Base-by-base conservation (phyloP, 2,888 invertebrate species). In the Leucozona laternaria region DNA sequence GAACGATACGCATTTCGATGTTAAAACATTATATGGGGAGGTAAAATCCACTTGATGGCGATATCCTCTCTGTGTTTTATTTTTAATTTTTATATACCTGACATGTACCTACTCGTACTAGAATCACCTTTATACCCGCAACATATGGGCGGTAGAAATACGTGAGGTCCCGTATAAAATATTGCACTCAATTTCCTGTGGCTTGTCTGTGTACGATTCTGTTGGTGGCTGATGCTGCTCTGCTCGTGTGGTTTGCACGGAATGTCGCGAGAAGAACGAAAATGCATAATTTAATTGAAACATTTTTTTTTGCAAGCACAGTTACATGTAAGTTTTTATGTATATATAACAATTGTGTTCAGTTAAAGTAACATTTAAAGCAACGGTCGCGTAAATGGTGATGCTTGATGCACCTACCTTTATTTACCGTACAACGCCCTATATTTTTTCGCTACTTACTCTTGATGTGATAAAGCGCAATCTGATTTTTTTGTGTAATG, bases 1-100 rank as follows among this genome's bases (percentile, higher is more conserved):
- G 85, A 85, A 80, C 76, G 80, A 77, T 73, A 80, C 77, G 80
- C 77, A 60, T 80, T 85, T 77, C 55, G 66, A 77, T 80, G 79
- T 71, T 79, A 66, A 84, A 76, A 79, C 58, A 76, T 62, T 66
- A 48, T 20, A 48, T 20, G 28, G 15, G 28, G 11, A 62, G 25
- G 37, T 37, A 15, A 28, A 64, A 25, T 13, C 43, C 17, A 43
- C 28, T 48, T 45, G 11, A 34, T 22, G 28, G 17, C 3, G 15
- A 22, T 6, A 17, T 20, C 15, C 28, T 31, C 62, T 73, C 58
- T 20, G 15, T 28, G 37, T 45, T 70, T 45, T 66, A 53, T 64
- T 66, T 75, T 76, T 66, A 31, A 53, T 55, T 66, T 71, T 62
- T 48, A 71, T 81, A 31, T 53, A 68, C 50, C 53, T 34, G 53